A percentile compares a stretch with the other conserved stretches of the same genome.
Evolutionary conservation across 2,113 vertebrate genomes (phyloP).

Genomic region (Eolophus roseicapilla): DNA sequence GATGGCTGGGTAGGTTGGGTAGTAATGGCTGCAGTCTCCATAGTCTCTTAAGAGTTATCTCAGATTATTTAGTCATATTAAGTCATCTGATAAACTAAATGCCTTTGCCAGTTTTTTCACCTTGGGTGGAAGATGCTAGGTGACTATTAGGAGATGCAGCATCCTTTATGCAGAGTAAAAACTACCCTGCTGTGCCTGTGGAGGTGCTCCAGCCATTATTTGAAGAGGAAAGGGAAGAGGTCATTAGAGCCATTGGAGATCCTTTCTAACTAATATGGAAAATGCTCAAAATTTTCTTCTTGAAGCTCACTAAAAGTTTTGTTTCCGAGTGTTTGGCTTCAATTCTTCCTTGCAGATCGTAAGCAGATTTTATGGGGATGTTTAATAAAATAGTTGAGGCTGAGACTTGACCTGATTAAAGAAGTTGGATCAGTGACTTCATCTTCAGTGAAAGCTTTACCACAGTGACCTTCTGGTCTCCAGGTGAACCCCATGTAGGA

Average conservation of each 20-base stretch:
- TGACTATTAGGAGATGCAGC: not conserved
- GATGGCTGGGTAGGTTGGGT: not conserved
- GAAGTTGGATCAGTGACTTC: not conserved
- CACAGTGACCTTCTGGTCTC: not conserved
- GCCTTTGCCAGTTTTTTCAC: not conserved
- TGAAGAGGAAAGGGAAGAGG: not conserved
- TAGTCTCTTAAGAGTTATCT: not conserved
- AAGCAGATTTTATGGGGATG: not conserved
- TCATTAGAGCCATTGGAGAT: not conserved
- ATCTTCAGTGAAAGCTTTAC: not conserved
- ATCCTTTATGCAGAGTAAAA: not conserved
- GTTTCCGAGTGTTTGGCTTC: not conserved
- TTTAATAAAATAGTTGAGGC: not conserved
- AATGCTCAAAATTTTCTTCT: not conserved
- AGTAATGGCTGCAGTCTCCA: not conserved
- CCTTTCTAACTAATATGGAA: not conserved
- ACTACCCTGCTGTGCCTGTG: not conserved
- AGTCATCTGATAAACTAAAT: not conserved
- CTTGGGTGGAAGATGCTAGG: not conserved
- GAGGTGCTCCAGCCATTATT: not conserved
- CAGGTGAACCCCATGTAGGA: not conserved
- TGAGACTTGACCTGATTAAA: fast-evolving
- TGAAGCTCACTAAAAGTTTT: not conserved
- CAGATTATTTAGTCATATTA: not conserved
- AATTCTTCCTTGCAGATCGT: not conserved